Base-by-base conservation (phyloP, 2,888 invertebrate species). In the Caenorhabditis virilis region DNA sequence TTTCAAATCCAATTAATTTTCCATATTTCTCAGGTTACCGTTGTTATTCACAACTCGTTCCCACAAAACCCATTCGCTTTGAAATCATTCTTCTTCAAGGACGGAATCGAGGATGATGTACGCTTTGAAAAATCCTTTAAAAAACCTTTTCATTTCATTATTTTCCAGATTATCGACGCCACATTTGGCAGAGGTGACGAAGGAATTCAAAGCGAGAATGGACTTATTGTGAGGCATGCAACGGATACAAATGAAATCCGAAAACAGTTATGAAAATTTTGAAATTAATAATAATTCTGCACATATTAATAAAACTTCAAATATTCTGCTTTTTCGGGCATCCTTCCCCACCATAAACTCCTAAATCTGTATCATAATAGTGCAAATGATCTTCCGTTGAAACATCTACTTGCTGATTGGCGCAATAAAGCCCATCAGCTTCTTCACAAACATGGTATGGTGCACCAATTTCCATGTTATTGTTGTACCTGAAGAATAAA, bases 41-140 rank as follows among this genome's bases (percentile, higher is more conserved):
- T 82, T 20, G 81, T 81, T 23, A 81, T 81, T 52, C 82, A 82
- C 58, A 82, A 82, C 62, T 74, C 76, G n/a, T 72, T 77, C 30
- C 80, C 82, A 6, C 78, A 79, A 41, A 75, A 75, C 38, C 76
- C 81, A 20, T 78, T 77, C 51, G 78, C 79, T 4, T 57, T 81
- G 48, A 77, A 76, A 47, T 71, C 68, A 26, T 82, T 78, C 69
- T 79, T 82, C 64, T 82, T 82, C 71, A 72, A 77, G 38, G 78
- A 82, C 30, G 82, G 80, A 15, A 76, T 76, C 50, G 76, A 76
- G 52, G 72, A 76, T 49, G 68, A 76, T 47, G 55, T 75, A 33
- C 52, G 60, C 23, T 35, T 23, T 35, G 23, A 15, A 22, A 30
- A 23, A 23, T 36, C n/a, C 36, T 16, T 4, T 18, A 7, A 16